These are phyloP conservation scores for Mionectes macconnelli DNA, from an alignment of 2,113 vertebrate genomes.

Conservation along the genomic window DNA sequence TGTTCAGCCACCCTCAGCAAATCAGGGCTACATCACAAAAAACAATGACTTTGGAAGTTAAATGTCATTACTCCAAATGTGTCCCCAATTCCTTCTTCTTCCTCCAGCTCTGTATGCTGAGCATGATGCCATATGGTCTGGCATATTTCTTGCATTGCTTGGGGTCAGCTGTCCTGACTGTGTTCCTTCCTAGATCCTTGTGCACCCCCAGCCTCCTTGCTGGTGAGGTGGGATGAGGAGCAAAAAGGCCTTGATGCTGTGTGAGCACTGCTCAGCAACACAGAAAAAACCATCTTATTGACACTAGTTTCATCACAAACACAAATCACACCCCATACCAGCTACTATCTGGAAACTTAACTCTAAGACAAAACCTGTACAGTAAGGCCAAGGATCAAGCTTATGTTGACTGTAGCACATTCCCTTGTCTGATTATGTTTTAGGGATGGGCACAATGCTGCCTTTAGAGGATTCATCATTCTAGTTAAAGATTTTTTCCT, in stretches of 20 bases:
- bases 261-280: neutral
- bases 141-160: neutral
- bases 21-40: rapidly evolving
- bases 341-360: neutral
- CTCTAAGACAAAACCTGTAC: neutral
- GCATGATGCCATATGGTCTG: neutral
- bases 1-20: neutral
- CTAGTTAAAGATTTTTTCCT: neutral
- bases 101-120: neutral
- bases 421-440: neutral
- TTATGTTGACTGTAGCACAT: neutral
- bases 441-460: neutral
- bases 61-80: rapidly evolving
- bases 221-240: neutral
- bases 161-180: neutral
- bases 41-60: neutral
- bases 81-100: rapidly evolving
- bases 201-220: rapidly evolving
- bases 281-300: neutral
- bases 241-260: neutral
- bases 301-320: neutral
- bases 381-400: neutral
- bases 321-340: neutral
- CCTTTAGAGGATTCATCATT: neutral
- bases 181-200: neutral